These are phyloP conservation scores for Adelges cooleyi DNA, from an alignment of 1,140 invertebrate species.

Conservation along the genomic window DNA sequence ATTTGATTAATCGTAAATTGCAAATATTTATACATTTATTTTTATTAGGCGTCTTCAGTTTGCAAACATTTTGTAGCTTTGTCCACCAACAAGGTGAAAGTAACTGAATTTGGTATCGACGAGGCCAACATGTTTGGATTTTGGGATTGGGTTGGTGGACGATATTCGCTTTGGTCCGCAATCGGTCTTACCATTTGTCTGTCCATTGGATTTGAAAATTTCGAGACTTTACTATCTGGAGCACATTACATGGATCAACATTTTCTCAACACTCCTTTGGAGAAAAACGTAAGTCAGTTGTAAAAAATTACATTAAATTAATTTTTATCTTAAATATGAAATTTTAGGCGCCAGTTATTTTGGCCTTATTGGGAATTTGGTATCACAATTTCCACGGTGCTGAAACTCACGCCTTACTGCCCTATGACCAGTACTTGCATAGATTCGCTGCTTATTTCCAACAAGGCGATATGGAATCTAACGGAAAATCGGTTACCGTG, in stretches of 20 bases:
- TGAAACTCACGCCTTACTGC: slow-evolving; percentile 90
- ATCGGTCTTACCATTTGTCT: slow-evolving; percentile 94
- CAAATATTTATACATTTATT: slow-evolving; percentile 21
- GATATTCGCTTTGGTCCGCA: slow-evolving; percentile 96
- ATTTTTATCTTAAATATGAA: no score
- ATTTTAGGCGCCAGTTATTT: slow-evolving; percentile 79
- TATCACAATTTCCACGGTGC: slow-evolving; percentile 91
- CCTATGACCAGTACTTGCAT: slow-evolving; percentile 98
- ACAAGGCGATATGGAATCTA: slow-evolving; percentile 99
- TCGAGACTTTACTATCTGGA: slow-evolving; percentile 80
- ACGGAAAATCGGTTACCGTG: slow-evolving; percentile 77
- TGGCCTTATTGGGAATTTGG: slow-evolving; percentile 92
- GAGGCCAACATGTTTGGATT: slow-evolving; percentile 98
- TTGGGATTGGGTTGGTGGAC: slow-evolving; percentile 99
- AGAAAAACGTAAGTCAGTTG: slow-evolving; percentile 70
- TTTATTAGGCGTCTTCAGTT: slow-evolving; percentile 60
- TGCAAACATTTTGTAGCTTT: slow-evolving; percentile 97
- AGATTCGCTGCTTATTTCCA: slow-evolving; percentile 99
- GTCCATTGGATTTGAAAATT: slow-evolving; percentile 91
- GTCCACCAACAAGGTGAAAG: slow-evolving; percentile 87
- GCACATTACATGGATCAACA: slow-evolving; percentile 92
- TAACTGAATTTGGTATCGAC: slow-evolving; percentile 94
- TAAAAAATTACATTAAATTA: background rate
- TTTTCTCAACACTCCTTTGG: slow-evolving; percentile 75
- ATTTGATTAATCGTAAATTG: background rate